These are phyloP conservation scores for Sigmodon hispidus DNA, from an alignment of 2,113 vertebrate genomes.

Conservation along the genomic window DNA sequence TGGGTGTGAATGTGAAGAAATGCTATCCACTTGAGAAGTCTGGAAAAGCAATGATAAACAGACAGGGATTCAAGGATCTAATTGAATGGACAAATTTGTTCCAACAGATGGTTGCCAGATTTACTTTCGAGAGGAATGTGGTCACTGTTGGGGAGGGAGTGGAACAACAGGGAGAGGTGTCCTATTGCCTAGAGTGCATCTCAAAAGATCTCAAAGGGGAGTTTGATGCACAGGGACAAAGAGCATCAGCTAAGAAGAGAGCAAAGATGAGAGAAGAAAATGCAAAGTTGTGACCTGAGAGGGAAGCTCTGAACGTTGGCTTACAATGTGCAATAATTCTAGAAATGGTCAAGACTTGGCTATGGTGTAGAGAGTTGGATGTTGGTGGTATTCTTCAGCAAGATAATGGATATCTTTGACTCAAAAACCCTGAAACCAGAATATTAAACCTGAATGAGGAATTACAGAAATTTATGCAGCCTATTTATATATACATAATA, in stretches of 20 bases:
- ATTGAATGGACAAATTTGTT: background rate
- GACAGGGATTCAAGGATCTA: background rate
- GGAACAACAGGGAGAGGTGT: background rate
- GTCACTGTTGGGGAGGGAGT: background rate
- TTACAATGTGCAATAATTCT: background rate
- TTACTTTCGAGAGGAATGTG: background rate
- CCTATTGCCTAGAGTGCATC: background rate
- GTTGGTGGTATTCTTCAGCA: background rate
- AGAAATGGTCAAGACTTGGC: background rate
- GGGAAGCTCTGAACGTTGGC: background rate
- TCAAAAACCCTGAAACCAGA: background rate
- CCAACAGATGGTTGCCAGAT: background rate
- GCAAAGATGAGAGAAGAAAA: background rate
- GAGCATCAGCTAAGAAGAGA: background rate
- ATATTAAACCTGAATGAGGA: slow-evolving; percentile 37
- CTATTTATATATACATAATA: slow-evolving; percentile 52
- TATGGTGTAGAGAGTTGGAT: background rate
- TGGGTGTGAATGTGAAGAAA: background rate
- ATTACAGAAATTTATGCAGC: slow-evolving; percentile 28
- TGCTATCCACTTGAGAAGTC: background rate
- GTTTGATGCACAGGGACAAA: no score
- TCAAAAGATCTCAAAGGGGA: background rate
- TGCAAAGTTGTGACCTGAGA: background rate
- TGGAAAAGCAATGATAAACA: background rate
- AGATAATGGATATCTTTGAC: slow-evolving; percentile 26